Evolutionary conservation across 2,797 vertebrate species (phyloP).

Genomic region (Aeoliscus strigatus): DNA sequence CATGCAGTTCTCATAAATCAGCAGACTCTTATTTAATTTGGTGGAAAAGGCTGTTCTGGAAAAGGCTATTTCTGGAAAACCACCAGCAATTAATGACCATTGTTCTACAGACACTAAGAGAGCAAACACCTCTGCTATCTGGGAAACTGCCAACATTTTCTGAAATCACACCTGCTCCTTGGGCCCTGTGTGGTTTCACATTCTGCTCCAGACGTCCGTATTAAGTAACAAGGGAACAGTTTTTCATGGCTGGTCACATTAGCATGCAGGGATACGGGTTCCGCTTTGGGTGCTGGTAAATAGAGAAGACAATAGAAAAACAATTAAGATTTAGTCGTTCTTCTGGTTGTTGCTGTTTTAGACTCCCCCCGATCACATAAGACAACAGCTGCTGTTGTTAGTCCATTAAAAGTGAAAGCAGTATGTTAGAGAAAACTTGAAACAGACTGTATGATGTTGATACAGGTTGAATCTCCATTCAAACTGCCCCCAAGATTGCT

Average conservation of each 20-base stretch:
- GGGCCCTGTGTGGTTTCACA: constrained; percentile 37
- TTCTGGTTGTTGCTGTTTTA: background rate
- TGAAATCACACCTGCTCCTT: constrained; percentile 60
- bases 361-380: too few species aligned
- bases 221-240: constrained; percentile 30
- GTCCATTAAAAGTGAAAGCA: too few species aligned
- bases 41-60: too few species aligned
- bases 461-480: too few species aligned
- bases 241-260: constrained; percentile 26
- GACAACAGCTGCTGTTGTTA: too few species aligned
- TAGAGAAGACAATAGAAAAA: constrained; percentile 1
- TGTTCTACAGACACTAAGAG: constrained; percentile 20
- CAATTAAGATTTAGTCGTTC: constrained; percentile 11
- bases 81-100: constrained; percentile 33
- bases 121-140: constrained; percentile 30
- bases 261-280: constrained; percentile 1
- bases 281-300: background rate
- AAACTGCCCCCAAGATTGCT: too few species aligned
- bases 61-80: constrained; percentile 9
- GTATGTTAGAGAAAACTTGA: too few species aligned
- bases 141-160: constrained; percentile 40
- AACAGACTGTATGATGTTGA: background rate
- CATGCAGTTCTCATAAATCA: constrained; percentile 30
- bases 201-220: constrained; percentile 36
- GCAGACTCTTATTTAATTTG: constrained; percentile 22